Evolutionary conservation across 2,113 vertebrate genomes (phyloP).

Genomic region (Caracal caracal): DNA sequence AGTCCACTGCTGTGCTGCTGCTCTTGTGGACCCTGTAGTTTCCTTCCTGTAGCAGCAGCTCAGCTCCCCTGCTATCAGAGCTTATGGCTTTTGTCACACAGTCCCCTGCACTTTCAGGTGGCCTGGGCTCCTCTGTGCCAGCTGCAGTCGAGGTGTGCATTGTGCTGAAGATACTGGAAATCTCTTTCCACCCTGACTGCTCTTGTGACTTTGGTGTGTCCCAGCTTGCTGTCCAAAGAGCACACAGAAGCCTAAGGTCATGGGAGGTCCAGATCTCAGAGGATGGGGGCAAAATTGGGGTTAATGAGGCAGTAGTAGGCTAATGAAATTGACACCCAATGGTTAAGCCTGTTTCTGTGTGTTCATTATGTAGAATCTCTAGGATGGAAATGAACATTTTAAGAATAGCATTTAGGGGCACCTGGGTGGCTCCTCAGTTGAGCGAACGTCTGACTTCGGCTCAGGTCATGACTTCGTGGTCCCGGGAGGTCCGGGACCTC

Average conservation of each 20-base stretch:
- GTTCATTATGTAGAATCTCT: neutral
- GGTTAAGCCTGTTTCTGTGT: neutral
- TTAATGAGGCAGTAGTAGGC: neutral
- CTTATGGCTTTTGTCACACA: too few relatives aligned
- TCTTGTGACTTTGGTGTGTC: neutral
- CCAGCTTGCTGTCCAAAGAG: neutral
- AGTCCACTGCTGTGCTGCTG: neutral
- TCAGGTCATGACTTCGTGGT: too few relatives aligned
- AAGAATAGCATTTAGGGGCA: neutral
- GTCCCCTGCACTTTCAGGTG: neutral
- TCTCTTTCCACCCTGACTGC: neutral
- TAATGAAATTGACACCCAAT: neutral
- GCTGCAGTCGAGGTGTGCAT: neutral
- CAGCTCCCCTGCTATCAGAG: neutral
- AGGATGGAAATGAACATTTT: neutral
- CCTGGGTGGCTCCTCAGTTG: too few relatives aligned
- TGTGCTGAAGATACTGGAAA: neutral
- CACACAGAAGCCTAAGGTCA: neutral
- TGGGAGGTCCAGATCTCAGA: neutral
- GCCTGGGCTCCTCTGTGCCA: neutral
- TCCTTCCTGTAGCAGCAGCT: fast-evolving
- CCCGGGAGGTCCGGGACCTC: too few relatives aligned
- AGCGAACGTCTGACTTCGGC: too few relatives aligned
- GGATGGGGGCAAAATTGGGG: neutral
- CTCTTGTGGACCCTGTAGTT: neutral